These are phyloP conservation scores for Podocnemis expansa DNA, from an alignment of 2,113 vertebrate species.

Conservation along the genomic window DNA sequence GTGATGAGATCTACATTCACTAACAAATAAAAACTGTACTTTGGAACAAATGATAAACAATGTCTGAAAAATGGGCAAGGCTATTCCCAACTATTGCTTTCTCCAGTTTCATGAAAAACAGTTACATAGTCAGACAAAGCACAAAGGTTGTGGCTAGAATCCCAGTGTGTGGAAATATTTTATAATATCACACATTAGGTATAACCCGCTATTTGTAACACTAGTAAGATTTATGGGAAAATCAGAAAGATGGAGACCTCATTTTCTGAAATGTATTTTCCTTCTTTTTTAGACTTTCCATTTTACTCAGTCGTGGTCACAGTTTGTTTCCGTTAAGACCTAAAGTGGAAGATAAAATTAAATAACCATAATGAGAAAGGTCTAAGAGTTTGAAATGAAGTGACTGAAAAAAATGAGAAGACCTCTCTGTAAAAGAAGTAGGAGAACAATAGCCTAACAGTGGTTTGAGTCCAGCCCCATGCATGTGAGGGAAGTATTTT, in stretches of 20 bases:
- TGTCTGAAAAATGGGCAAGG: background rate
- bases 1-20: background rate
- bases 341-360: slow-evolving; percentile 6
- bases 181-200: slow-evolving; percentile 53
- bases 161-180: slow-evolving; percentile 60
- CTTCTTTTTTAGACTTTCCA: slow-evolving; percentile 59
- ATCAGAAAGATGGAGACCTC: slow-evolving; percentile 61
- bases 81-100: background rate
- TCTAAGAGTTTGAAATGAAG: background rate
- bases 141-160: background rate
- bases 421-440: background rate
- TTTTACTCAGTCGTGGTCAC: slow-evolving; percentile 63
- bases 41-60: background rate
- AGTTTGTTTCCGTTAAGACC: slow-evolving; percentile 35
- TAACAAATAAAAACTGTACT: background rate
- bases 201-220: slow-evolving; percentile 61
- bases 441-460: background rate
- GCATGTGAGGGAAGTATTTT: accelerated
- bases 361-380: background rate
- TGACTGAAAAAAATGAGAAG: background rate
- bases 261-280: slow-evolving; percentile 58
- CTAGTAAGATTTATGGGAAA: slow-evolving; percentile 41
- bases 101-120: slow-evolving; percentile 36
- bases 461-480: accelerated
- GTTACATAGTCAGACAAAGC: slow-evolving; percentile 19